A percentile compares a stretch with the other conserved stretches of the same genome.
Conservation (phyloP, 2,888 invertebrate genomes). For the Sycophila texana region DNA sequence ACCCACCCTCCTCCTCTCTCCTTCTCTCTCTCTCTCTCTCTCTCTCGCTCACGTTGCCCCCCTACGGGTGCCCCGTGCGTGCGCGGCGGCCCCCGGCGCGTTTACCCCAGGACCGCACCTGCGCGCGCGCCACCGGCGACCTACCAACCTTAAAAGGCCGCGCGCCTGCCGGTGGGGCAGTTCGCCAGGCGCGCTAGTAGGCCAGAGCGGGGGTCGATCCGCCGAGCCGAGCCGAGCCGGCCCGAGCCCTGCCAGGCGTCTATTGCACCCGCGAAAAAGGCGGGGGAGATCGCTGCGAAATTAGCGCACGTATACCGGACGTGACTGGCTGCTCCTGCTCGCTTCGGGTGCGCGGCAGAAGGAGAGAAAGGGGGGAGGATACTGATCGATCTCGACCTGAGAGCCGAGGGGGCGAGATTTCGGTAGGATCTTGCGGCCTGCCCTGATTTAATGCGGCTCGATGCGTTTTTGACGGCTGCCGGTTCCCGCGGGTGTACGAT, state of each 20-base stretch:
- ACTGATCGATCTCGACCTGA: too few species aligned
- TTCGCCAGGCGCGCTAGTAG: constrained; percentile 41
- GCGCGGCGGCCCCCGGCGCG: neutral
- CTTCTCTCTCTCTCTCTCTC: constrained; percentile 24
- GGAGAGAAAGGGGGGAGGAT: neutral
- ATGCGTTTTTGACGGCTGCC: too few species aligned
- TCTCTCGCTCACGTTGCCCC: constrained; percentile 17
- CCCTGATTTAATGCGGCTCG: too few species aligned
- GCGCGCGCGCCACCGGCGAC: constrained; percentile 41
- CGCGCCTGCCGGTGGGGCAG: neutral
- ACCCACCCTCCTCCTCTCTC: neutral
- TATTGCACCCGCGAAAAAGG: constrained; percentile 2
- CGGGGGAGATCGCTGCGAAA: neutral
- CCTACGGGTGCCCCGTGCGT: neutral
- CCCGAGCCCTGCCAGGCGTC: neutral
- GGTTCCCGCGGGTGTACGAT: too few species aligned
- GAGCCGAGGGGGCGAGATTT: too few species aligned
- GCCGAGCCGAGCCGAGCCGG: constrained; percentile 2
- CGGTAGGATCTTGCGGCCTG: too few species aligned
- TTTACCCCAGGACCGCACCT: constrained; percentile 43
- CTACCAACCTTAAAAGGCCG: constrained; percentile 53
- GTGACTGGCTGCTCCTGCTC: neutral
- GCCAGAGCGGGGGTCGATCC: constrained; percentile 51
- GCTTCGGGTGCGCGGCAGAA: neutral
- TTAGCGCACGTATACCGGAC: neutral